A percentile compares a stretch with the other conserved stretches of the same genome.
Conservation (phyloP, 1,140 invertebrate species). For the Papilio xuthus region DNA sequence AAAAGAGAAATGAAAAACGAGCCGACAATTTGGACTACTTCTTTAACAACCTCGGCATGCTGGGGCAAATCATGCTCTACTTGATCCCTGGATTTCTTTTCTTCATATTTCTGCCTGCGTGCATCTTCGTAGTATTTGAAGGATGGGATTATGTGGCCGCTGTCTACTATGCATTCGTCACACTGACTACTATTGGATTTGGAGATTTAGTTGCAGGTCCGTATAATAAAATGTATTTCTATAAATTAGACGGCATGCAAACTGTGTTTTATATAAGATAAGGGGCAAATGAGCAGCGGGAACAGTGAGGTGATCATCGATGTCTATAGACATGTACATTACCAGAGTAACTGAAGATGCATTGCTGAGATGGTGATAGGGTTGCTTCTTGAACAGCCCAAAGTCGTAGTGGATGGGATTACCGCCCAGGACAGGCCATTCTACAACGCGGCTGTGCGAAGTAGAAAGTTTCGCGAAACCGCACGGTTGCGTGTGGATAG, state of each 20-base stretch:
- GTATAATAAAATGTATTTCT: constrained; percentile 3
- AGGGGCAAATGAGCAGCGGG: no score
- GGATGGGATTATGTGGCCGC: constrained; percentile 94
- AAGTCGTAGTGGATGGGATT: no score
- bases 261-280: no score
- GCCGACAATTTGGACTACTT: constrained; percentile 83
- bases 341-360: no score
- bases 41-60: constrained; percentile 86
- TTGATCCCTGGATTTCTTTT: constrained; percentile 92
- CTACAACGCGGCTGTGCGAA: no score
- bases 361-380: no score
- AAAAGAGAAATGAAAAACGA: constrained; percentile 84
- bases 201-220: constrained; percentile 93
- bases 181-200: constrained; percentile 96
- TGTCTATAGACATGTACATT: no score
- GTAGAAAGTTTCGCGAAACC: no score
- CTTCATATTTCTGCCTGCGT: constrained; percentile 96
- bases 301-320: no score
- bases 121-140: constrained; percentile 93
- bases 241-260: background rate
- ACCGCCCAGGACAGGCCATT: no score
- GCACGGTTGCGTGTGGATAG: no score
- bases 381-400: no score
- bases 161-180: constrained; percentile 96
- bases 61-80: constrained; percentile 90